A percentile compares a stretch with the other conserved stretches of the same genome.
Conservation (phyloP, 2,113 vertebrate species). For the Charina bottae region DNA sequence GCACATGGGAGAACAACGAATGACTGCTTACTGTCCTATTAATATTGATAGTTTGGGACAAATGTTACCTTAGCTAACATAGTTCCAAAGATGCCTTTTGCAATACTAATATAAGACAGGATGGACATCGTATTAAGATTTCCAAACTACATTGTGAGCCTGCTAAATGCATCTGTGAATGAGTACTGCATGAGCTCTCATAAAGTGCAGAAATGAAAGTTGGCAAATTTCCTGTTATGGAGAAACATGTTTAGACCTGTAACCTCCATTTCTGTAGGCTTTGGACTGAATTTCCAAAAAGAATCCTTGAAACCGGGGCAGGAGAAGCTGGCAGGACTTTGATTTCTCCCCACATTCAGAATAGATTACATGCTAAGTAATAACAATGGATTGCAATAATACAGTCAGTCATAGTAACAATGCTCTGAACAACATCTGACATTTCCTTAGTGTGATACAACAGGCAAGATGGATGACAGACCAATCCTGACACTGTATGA, state of each 20-base stretch:
- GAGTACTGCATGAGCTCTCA: background rate
- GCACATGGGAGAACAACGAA: too few relatives aligned
- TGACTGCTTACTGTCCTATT: background rate
- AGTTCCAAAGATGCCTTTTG: background rate
- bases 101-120: background rate
- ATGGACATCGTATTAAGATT: background rate
- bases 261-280: background rate
- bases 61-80: background rate
- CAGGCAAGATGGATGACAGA: background rate
- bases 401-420: background rate
- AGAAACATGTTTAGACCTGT: background rate
- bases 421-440: background rate
- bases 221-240: background rate
- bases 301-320: background rate
- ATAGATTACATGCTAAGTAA: background rate
- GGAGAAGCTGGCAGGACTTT: too few relatives aligned
- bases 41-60: too few relatives aligned
- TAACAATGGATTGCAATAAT: background rate
- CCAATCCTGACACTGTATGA: background rate
- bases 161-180: background rate
- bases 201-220: background rate
- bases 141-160: background rate
- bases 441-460: conserved; percentile 23
- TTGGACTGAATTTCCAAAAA: background rate
- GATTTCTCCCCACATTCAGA: background rate